Evolutionary conservation across 2,797 vertebrate species (phyloP).

Genomic region (Dryobates pubescens): DNA sequence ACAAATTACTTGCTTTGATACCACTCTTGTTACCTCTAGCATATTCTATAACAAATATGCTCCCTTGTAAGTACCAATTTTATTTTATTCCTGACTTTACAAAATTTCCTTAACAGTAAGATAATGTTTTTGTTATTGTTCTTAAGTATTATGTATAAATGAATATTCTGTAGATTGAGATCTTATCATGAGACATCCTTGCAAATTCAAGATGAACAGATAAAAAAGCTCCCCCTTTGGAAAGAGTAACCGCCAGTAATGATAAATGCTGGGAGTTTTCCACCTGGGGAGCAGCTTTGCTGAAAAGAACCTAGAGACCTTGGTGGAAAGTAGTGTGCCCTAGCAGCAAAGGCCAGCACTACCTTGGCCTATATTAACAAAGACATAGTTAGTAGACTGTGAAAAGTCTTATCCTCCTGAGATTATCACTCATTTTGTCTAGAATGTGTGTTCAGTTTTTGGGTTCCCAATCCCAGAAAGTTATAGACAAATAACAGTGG

Average conservation of each 20-base stretch:
- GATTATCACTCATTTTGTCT: neutral
- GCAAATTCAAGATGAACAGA: neutral
- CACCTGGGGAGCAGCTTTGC: neutral
- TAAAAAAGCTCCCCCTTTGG: neutral
- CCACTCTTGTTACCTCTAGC: neutral
- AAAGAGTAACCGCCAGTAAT: neutral
- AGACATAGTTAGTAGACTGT: neutral
- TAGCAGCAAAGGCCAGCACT: neutral
- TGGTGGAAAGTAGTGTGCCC: neutral
- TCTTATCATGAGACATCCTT: neutral
- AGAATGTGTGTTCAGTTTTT: neutral
- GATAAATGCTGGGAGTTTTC: neutral
- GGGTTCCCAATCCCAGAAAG: neutral
- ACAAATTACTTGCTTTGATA: neutral
- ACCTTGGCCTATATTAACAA: neutral
- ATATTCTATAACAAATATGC: neutral
- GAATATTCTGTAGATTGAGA: neutral
- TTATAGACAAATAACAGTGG: neutral
- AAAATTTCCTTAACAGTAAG: neutral
- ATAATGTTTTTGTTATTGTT: neutral
- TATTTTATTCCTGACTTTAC: neutral
- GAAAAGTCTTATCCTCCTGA: neutral
- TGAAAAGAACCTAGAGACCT: neutral
- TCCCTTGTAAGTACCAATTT: neutral
- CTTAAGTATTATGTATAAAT: neutral